These are phyloP conservation scores for Drosophila prolongata DNA, from an alignment of 2,888 invertebrate genomes.

Conservation along the genomic window DNA sequence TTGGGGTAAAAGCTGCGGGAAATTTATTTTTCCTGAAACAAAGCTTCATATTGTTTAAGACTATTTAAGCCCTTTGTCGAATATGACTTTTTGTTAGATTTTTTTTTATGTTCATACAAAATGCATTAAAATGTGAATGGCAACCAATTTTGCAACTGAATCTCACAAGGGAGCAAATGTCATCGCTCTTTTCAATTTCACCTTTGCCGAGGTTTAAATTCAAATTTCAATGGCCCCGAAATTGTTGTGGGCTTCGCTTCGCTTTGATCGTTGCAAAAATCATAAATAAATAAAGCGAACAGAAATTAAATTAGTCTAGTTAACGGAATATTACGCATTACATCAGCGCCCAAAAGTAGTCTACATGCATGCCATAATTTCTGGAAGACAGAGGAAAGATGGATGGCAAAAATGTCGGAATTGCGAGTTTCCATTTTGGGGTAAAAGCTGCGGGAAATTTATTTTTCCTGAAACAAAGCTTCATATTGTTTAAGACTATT, in stretches of 20 bases:
- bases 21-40: constrained; percentile 8
- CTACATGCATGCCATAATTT: constrained; percentile 30
- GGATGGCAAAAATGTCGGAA: constrained; percentile 9
- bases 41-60: constrained; percentile 3
- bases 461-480: constrained; percentile 11
- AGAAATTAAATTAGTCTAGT: constrained; percentile 66
- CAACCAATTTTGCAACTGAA: neutral
- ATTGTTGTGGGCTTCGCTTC: constrained; percentile 16
- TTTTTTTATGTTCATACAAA: neutral
- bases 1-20: neutral
- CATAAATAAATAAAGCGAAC: constrained; percentile 56
- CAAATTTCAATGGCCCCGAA: constrained; percentile 46
- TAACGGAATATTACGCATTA: constrained; percentile 54
- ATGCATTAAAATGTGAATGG: constrained; percentile 37
- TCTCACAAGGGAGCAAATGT: neutral
- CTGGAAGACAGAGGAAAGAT: neutral
- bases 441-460: neutral
- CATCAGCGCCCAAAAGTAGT: constrained; percentile 68
- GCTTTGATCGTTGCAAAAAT: constrained; percentile 52
- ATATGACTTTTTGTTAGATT: constrained; percentile 6
- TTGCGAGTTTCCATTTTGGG: neutral
- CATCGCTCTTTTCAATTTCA: constrained; percentile 6
- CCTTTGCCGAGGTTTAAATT: constrained; percentile 8
- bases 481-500: neutral
- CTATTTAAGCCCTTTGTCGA: constrained; percentile 3